Evolutionary conservation across 2,888 invertebrate genomes (phyloP), one percentile per base, ranked within the genome.

Genomic region (Tipula vernalis): DNA sequence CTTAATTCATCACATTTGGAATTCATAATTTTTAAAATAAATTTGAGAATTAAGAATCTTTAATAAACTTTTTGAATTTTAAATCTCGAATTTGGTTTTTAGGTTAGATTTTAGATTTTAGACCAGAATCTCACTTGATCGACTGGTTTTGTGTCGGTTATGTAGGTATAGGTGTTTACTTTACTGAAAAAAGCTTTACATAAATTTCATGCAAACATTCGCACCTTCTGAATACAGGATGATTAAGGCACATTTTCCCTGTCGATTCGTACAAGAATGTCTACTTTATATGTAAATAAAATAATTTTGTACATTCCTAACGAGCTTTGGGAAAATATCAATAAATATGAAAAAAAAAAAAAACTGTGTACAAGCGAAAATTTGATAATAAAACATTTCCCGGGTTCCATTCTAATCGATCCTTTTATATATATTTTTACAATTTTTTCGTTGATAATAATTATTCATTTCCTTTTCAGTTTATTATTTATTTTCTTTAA

Each of bases 401-500:
- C 71, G 71, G 71, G 71, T 71, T 71, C 71, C 71, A 71, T 71
- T 71, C 71, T 71, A 71, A 71, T 71, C 71, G 71, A 71, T 71
- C 71, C 71, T 71, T 71, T 71, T 71, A 28, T 71, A 71, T 2
- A 28, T 71, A 71, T 71, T 71, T 57, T 15, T 57, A 57, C 51
- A 57, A 57, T 57, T 57, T 57, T 71, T 71, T 71, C 71, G 28
- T 71, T 71, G 28, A 71, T 71, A 71, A 71, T 71, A 71, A 71
- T 71, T 71, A 71, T 71, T 71, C 71, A 71, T 71, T 71, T 71
- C 71, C 71, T 71, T 71, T 71, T 28, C 28, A 71, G 71, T 71
- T 28, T 71, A 71, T 71, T 71, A 71, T 71, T 71, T 71, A 71
- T 71, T 71, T 71, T 71, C 71, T 71, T 71, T 71, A 71, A 71